Evolutionary conservation across 1,140 invertebrate species (phyloP), one percentile per base, ranked within the genome.

Genomic region (Planococcus citri): DNA sequence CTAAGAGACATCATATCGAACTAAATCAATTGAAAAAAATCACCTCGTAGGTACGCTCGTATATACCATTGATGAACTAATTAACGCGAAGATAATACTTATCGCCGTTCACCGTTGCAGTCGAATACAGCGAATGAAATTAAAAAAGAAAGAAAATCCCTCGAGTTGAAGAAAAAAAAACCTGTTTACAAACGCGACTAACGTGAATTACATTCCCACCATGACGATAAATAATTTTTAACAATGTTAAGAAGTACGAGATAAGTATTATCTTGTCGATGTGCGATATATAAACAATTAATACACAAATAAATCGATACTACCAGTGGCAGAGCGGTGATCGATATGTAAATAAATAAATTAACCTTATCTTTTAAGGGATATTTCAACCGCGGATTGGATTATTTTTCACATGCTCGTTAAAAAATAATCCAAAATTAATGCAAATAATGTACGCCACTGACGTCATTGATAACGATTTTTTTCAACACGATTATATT

Each of bases 381-480:
- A 17, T 51, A 51, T 51, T 51, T 51, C 41, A 17, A n/a, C n/a
- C n/a, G n/a, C n/a, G 10, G 4, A 17, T n/a, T 51, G 4, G 10
- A n/a, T 6, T 51, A 51, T 51, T 51, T 51, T 17, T 51, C n/a
- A 8, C 33, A 51, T 51, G 41, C 41, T 51, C 41, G n/a, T 51
- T 51, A 51, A 9, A 17, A 3, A 37, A 37, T 6, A 6, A 20
- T 51, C 41, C 41, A 51, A 51, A 51, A 51, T 51, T 51, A 51
- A 8, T 37, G 2, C 41, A 51, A 9, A 51, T 20, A 51, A 51
- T 51, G 41, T 51, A 51, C 6, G 17, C n/a, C 17, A 20, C 17
- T 51, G 41, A 51, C 41, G 41, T 51, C 41, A 51, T 51, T n/a
- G 41, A 51, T 51, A 51, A 51, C n/a, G n/a, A n/a, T n/a, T 51